phyloP scores from a whole-genome alignment of 2,797 vertebrate genomes.

The Choloepus didactylus region DNA sequence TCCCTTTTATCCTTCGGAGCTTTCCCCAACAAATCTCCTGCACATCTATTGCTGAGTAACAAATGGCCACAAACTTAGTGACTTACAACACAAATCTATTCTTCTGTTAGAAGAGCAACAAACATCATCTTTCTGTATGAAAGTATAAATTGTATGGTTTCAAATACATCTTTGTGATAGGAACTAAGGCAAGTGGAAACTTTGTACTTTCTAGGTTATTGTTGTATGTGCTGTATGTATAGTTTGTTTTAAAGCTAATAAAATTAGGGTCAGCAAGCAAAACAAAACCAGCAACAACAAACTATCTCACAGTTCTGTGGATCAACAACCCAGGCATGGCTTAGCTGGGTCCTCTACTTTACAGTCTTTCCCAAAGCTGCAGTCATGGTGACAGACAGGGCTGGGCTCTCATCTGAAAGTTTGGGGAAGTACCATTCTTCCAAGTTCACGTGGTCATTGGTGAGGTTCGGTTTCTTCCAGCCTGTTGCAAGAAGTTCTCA shows the following conservation, averaged over 20 bases:
- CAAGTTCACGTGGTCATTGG: background rate
- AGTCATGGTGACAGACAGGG: background rate
- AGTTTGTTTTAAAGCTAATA: conserved; percentile 62
- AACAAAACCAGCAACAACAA: too few relatives aligned
- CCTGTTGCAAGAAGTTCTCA: background rate
- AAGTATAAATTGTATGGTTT: conserved; percentile 80
- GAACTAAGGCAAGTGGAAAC: conserved; percentile 77
- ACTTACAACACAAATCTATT: background rate
- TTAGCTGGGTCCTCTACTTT: background rate
- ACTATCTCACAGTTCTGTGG: background rate
- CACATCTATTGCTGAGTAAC: background rate
- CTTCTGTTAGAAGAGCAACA: conserved; percentile 76
- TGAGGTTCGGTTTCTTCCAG: background rate
- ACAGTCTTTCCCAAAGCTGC: background rate
- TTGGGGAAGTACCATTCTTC: background rate
- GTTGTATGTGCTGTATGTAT: conserved; percentile 59
- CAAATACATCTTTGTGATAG: conserved; percentile 77
- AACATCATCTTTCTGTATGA: conserved; percentile 74
- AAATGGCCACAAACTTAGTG: background rate
- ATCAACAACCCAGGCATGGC: background rate
- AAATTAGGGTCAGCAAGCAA: conserved; percentile 56
- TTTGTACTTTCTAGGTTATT: conserved; percentile 77
- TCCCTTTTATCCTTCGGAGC: background rate
- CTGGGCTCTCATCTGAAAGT: background rate
- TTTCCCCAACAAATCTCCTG: background rate